Percentiles rank a stretch among this genome's conserved stretches.
Evolutionary conservation across 30 jellyfish, hydroid and myxozoan species (phyloP).

Genomic region (Phacellophora camtschatica): DNA sequence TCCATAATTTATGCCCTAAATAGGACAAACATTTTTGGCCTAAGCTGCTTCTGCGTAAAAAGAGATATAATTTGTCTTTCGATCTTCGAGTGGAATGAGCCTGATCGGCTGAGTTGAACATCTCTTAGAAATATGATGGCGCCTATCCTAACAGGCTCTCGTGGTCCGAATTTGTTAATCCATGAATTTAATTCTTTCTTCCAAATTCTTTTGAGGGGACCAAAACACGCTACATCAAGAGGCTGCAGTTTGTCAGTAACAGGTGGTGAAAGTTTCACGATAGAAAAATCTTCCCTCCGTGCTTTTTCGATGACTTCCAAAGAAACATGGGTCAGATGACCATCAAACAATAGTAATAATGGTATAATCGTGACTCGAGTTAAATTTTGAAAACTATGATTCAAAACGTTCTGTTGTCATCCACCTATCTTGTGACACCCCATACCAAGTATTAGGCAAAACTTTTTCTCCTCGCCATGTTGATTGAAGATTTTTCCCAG

Average conservation of each 20-base stretch:
- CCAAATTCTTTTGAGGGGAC: conserved; percentile 40
- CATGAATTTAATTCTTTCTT: neutral
- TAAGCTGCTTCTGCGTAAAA: too few species aligned
- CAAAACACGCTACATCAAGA: conserved; percentile 20
- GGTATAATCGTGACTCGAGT: conserved; percentile 8
- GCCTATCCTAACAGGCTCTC: conserved; percentile 40
- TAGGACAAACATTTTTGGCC: too few species aligned
- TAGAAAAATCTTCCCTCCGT: neutral
- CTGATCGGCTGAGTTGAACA: too few species aligned
- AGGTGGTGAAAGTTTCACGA: conserved; percentile 49
- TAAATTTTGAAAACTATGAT: conserved; percentile 14
- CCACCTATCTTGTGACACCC: conserved; percentile 60
- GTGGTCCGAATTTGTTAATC: conserved; percentile 10
- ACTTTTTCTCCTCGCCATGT: conserved; percentile 5
- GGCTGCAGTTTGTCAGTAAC: conserved; percentile 39
- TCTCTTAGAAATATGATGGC: too few species aligned
- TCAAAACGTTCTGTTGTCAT: conserved; percentile 13
- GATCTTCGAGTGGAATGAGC: too few species aligned
- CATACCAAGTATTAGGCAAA: conserved; percentile 34
- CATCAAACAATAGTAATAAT: conserved; percentile 16
- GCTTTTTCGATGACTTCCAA: conserved; percentile 32
- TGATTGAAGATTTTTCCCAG: conserved; percentile 29
- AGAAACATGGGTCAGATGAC: conserved; percentile 61
- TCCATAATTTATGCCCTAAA: too few species aligned
- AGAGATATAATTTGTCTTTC: too few species aligned